Evolutionary conservation across 1,140 invertebrate genomes (phyloP).

Genomic region (Glossosoma conforme): DNA sequence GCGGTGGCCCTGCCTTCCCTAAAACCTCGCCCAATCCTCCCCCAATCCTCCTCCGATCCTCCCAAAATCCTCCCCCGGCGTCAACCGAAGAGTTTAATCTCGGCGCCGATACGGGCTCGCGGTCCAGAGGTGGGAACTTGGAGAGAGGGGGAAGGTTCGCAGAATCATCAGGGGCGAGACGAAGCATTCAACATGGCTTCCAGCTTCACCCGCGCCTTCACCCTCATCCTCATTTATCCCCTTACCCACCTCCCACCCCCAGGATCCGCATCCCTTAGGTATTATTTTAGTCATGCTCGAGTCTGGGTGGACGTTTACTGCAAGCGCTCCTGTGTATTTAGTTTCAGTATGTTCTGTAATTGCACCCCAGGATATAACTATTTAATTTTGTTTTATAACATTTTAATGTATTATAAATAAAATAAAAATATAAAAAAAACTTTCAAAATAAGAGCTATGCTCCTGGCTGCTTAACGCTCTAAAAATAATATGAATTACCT

Average conservation of each 20-base stretch:
- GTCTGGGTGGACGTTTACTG: constrained; percentile 13
- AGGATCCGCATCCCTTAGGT: constrained; percentile 21
- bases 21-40: constrained; percentile 11
- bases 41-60: constrained; percentile 9
- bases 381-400: no score
- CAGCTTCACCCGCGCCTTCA: constrained; percentile 18
- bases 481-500: no score
- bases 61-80: constrained; percentile 8
- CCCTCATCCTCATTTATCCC: constrained; percentile 1
- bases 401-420: no score
- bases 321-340: constrained; percentile 21
- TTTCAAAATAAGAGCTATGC: no score
- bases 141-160: no score
- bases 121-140: no score
- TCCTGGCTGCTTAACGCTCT: no score
- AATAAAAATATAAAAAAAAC: no score
- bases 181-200: constrained; percentile 31
- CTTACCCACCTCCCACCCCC: constrained; percentile 2
- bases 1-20: constrained; percentile 1
- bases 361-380: constrained; percentile 19
- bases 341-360: constrained; percentile 30
- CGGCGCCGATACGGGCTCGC: no score
- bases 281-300: constrained; percentile 27
- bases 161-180: constrained; percentile 18
- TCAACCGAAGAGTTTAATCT: constrained; percentile 31